phyloP scores from a whole-genome alignment of 2,888 invertebrate species.

The Leptopilina syphax region DNA sequence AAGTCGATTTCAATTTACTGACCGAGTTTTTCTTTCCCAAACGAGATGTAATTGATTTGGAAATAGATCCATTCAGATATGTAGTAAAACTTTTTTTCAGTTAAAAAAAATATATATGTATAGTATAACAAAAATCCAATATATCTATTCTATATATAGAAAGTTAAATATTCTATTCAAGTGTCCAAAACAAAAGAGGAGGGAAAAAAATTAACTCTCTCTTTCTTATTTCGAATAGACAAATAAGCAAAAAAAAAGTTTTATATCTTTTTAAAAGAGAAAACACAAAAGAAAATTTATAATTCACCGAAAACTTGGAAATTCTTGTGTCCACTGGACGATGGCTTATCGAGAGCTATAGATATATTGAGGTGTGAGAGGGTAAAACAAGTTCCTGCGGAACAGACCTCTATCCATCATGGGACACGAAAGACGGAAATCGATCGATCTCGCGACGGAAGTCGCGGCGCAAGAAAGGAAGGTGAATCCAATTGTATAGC shows the following conservation, averaged over 20 bases:
- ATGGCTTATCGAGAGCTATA: slow-evolving; percentile 8
- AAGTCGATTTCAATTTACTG: slow-evolving; percentile 1
- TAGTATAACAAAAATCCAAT: no score
- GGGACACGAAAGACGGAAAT: slow-evolving; percentile 66
- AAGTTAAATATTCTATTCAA: no score
- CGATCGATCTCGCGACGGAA: slow-evolving; percentile 67
- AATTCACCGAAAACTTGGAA: slow-evolving; percentile 21
- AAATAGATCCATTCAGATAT: background rate
- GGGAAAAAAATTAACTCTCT: no score
- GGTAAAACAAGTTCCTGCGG: slow-evolving; percentile 45
- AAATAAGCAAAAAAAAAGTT: no score
- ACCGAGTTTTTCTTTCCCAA: background rate
- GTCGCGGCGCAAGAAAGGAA: slow-evolving; percentile 56
- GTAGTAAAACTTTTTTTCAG: background rate
- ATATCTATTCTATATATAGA: no score
- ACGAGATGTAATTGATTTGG: background rate
- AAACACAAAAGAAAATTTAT: background rate
- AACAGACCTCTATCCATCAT: slow-evolving; percentile 64
- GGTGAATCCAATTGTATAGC: slow-evolving; percentile 60
- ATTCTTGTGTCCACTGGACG: slow-evolving; percentile 11
- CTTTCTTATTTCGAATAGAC: no score
- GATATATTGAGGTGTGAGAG: background rate
- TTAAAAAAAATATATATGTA: background rate
- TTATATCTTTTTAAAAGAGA: no score
- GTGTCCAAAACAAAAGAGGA: no score